Base-by-base conservation (phyloP, 2,888 invertebrate species). In the Nemotelus pantherinus region DNA sequence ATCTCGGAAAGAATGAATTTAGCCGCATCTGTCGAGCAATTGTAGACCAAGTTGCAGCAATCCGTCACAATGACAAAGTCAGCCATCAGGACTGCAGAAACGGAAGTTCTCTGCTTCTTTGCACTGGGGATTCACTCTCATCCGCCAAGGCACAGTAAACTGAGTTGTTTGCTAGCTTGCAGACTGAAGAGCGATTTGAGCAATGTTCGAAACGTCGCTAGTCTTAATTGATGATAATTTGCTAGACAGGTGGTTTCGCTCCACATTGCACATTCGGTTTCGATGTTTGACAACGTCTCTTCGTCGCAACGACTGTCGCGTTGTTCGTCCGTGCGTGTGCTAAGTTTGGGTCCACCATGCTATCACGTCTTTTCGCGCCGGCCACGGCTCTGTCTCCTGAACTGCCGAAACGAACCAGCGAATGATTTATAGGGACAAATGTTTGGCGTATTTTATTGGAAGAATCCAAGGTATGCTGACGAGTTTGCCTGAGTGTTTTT, bases 361-460 rank as follows among this genome's bases (percentile, higher is more conserved):
- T 25, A 25, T 25, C 25, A 25, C 25, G 25, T 25, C 25, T 25
- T 25, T 25, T 25, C 25, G 25, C 25, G 25, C 25, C 25, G 25
- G 25, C 25, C 25, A 25, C 25, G 25, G 25, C 25, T 25, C 25
- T 25, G 25, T 25, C 25, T 25, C 25, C 25, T 25, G 25, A 25
- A 9, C 50, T 6, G 48, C 47, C 60, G 63, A 63, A 63, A 63
- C n/a, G 63, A 74, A 63, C 60, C 5, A 47, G 7, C 64, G 76
- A 79, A 81, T 81, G 81, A 81, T 81, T 81, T 81, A 81, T 81
- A 80, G 81, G 80, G 80, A 81, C 81, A 81, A 81, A 81, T 81
- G 81, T 79, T 81, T 81, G 81, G 80, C 79, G 80, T 79, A 79
- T 77, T 80, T 81, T 79, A 79, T 72, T 79, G 78, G 79, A 77